A percentile compares a stretch with the other conserved stretches of the same genome.
phyloP scores from a whole-genome alignment of 2,888 invertebrate species.

The Coelinius sp. region DNA sequence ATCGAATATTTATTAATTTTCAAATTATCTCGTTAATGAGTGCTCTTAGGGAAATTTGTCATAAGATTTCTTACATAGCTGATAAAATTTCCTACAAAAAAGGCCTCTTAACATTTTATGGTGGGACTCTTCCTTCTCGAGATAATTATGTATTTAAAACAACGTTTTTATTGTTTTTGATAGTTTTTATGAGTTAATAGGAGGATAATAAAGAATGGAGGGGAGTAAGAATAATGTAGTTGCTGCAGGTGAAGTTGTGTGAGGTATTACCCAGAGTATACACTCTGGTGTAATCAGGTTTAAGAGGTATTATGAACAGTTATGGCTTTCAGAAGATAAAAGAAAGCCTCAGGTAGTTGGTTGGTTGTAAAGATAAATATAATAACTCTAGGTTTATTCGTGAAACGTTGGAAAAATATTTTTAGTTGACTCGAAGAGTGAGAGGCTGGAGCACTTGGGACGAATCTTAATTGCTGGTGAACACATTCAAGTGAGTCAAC shows the following conservation, averaged over 20 bases:
- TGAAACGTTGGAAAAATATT: neutral
- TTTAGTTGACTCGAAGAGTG: neutral
- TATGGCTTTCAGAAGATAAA: conserved; percentile 7
- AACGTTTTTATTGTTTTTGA: neutral
- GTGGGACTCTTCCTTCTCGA: neutral
- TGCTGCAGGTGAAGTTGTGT: neutral
- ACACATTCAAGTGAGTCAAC: conserved; percentile 43
- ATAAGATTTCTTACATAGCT: too few relatives aligned
- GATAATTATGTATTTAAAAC: neutral
- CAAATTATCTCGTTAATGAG: too few relatives aligned
- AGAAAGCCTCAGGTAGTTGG: conserved; percentile 3
- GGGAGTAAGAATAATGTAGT: neutral
- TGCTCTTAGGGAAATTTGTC: too few relatives aligned
- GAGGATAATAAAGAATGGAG: neutral
- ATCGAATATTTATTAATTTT: too few relatives aligned
- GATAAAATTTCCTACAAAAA: too few relatives aligned
- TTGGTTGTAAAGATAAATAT: neutral
- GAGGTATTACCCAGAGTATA: neutral
- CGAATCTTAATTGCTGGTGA: conserved; percentile 46
- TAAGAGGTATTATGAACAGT: conserved; percentile 12
- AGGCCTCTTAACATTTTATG: too few relatives aligned
- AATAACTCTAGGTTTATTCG: neutral
- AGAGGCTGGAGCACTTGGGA: conserved; percentile 33
- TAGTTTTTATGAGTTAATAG: neutral
- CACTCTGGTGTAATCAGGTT: conserved; percentile 1